Conservation (phyloP, 1,140 invertebrate species). For the Drosophila punjabiensis region DNA sequence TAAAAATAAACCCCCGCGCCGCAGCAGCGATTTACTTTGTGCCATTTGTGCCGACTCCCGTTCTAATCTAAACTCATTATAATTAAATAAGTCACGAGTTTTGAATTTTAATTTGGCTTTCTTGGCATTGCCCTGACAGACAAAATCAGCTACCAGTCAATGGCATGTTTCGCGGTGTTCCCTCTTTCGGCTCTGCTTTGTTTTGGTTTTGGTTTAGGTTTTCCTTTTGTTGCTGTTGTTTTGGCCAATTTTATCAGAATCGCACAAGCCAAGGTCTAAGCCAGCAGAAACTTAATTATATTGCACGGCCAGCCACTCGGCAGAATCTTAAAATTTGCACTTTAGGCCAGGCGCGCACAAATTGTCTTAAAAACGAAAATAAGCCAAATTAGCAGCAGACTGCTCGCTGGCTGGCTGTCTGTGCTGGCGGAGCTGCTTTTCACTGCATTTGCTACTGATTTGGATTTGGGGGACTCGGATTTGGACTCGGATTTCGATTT, state of each 20-base stretch:
- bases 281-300: constrained; percentile 81
- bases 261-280: constrained; percentile 82
- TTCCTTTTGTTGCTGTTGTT: constrained; percentile 15
- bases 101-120: constrained; percentile 80
- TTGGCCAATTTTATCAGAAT: constrained; percentile 81
- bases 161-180: constrained; percentile 58
- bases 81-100: constrained; percentile 84
- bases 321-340: constrained; percentile 81
- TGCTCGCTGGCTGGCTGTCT: constrained; percentile 4
- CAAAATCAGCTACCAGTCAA: constrained; percentile 77
- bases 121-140: constrained; percentile 66
- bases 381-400: constrained; percentile 81
- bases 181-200: constrained; percentile 25
- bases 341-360: constrained; percentile 77
- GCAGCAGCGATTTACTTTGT: constrained; percentile 52
- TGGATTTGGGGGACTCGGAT: constrained; percentile 27
- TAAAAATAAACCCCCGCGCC: constrained; percentile 4
- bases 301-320: constrained; percentile 58
- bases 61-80: constrained; percentile 84
- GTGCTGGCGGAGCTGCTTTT: constrained; percentile 19
- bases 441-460: constrained; percentile 73
- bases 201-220: constrained; percentile 3
- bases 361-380: constrained; percentile 79
- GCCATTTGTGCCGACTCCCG: constrained; percentile 77
- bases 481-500: constrained; percentile 47